Base-by-base conservation (phyloP, 2,797 vertebrate species). In the Bradypus variegatus region DNA sequence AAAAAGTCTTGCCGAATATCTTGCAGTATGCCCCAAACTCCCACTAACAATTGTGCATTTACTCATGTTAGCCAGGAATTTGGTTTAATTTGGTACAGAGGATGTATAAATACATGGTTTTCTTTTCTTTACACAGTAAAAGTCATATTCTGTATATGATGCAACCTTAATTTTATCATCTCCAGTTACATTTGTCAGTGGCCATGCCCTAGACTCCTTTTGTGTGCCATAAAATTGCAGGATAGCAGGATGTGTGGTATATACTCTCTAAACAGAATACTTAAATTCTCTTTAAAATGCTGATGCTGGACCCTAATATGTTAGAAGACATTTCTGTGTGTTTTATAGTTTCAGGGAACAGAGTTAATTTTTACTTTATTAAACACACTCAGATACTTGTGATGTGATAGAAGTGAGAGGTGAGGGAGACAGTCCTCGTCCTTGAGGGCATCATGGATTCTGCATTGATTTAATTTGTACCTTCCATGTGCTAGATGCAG, bases 11-110 rank as follows among this genome's bases (percentile, higher is more conserved):
- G 18, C 8, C 3, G 31, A 53, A 55, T 21, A 53, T 4, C 25
- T 58, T 45, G 13, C 7, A 8, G 31, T 73, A 45, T 72, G 0
- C 13, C 38, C 27, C 48, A 7, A 1, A 13, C 4, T 36, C 53
- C 25, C 19, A 11, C 45, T 0, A 25, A 1, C 19, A 0, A 7
- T 23, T 2, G 3, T 36, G n/a, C 48, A 1, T 7, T 12, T 16
- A 8, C 65, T 73, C 33, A 3, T 11, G 3, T 53, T 64, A 27
- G 55, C 33, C 36, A 33, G 19, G 75, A 45, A 45, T 77, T 7
- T 62, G 8, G 29, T 23, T 79, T 36, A 13, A 11, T 45, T 36
- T 23, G 48, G 36, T 70, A 13, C 36, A 38, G 78, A 38, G 27
- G 73, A 50, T 2, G 48, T 58, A 6, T 69, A 33, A 48, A 29